Evolutionary conservation across 2,888 invertebrate genomes (phyloP), one percentile per base, ranked within the genome.

Genomic region (Exephanes ischioxanthus): DNA sequence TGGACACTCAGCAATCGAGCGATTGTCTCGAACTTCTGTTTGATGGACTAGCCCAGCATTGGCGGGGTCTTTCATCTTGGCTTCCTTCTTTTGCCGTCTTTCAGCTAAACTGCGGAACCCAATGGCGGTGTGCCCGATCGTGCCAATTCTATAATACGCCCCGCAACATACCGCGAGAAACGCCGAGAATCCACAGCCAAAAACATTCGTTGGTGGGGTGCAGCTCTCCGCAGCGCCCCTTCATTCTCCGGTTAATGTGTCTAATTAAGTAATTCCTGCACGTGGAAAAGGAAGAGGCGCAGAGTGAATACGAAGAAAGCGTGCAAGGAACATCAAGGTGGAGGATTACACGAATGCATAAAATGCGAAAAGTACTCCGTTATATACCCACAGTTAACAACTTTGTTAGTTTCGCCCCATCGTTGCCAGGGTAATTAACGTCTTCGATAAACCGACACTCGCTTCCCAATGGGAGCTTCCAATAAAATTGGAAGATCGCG

Each of bases 1-100:
- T 72, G 70, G 87, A 88, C 87, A 87, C 87, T 79, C 89, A 84
- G 89, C 89, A 90, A 89, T 91, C 91, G 89, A 87, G 86, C 89
- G 91, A 91, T 91, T 91, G 90, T 91, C 89, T 84, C 88, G 86
- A 86, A 73, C 51, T 71, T 68, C 81, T 33, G 37, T 26, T 63
- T 72, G 86, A 82, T 86, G 53, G 51, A 37, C 79, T 68, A 67
- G 51, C 45, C 30, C 45, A 26, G 67, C 48, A 67, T 76, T 58
- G 30, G 58, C 71, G 72, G 58, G 22, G 51, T 80, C 80, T 83
- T 77, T 81, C 67, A 80, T 83, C 80, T 80, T 72, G 70, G 83
- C 63, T 41, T 63, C 37, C 71, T 9, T 55, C 45, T 53, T 75
- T 58, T 33, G 41, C 37, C 55, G 45, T 48, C 51, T 53, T 72